A percentile compares a stretch with the other conserved stretches of the same genome.
These are phyloP conservation scores for Microcebus griseorufus DNA, from an alignment of 2,113 vertebrate genomes.

Conservation along the genomic window DNA sequence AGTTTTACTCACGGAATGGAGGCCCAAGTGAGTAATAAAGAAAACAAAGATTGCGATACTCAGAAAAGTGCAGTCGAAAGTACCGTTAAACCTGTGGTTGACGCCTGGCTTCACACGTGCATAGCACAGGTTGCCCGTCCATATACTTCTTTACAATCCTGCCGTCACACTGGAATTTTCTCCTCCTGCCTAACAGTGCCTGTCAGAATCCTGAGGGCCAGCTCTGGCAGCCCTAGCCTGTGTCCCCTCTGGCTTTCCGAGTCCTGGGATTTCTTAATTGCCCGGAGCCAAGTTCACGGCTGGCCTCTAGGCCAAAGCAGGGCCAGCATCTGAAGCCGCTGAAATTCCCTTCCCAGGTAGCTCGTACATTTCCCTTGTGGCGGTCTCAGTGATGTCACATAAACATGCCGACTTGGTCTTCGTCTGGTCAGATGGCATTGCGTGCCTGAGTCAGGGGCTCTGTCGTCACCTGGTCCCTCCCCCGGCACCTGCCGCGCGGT, in stretches of 20 bases:
- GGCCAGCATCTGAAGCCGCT: background rate
- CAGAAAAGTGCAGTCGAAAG: background rate
- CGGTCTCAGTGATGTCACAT: fast-evolving
- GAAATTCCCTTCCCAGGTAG: too few relatives aligned
- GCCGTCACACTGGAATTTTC: background rate
- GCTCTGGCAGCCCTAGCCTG: background rate
- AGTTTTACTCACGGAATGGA: background rate
- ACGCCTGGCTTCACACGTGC: too few relatives aligned
- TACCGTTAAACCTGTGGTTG: background rate
- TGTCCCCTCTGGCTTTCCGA: background rate
- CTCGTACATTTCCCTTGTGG: background rate
- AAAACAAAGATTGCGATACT: background rate
- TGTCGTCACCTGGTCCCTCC: too few relatives aligned
- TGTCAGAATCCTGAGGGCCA: background rate
- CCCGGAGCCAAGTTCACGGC: too few relatives aligned
- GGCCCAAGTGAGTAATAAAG: background rate
- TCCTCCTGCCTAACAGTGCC: background rate
- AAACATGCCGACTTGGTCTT: too few relatives aligned
- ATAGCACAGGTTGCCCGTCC: fast-evolving
- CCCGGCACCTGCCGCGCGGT: too few relatives aligned
- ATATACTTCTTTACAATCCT: background rate
- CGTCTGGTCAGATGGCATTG: background rate
- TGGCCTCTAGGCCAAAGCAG: background rate
- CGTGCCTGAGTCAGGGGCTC: too few relatives aligned
- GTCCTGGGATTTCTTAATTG: background rate